Percentiles rank a stretch among this genome's conserved stretches.
Evolutionary conservation across 2,888 invertebrate species (phyloP).

Genomic region (Eilema caniola): DNA sequence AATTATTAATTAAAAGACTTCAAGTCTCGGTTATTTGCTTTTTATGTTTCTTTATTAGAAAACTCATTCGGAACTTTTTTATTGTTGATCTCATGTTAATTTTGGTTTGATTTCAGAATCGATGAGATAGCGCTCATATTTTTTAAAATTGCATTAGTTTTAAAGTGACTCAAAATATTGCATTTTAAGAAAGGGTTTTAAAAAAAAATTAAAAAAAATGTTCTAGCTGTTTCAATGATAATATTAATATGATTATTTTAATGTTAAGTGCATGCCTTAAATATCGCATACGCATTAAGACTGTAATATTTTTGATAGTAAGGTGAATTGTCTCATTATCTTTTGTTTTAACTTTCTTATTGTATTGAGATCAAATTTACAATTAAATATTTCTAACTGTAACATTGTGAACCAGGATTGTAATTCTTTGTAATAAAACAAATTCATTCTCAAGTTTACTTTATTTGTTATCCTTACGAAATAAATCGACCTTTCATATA

Average conservation of each 20-base stretch:
- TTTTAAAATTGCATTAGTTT: conserved; percentile 23
- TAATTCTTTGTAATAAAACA: conserved; percentile 38
- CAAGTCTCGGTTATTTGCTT: conserved; percentile 26
- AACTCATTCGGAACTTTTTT: conserved; percentile 12
- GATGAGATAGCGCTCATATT: conserved; percentile 19
- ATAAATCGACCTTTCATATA: conserved; percentile 2
- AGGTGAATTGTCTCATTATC: conserved; percentile 21
- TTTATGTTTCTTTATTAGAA: conserved; percentile 15
- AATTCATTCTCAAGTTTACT: conserved; percentile 34
- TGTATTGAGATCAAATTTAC: conserved; percentile 22
- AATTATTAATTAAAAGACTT: conserved; percentile 22
- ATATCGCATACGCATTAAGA: conserved; percentile 21
- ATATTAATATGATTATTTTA: conserved; percentile 9
- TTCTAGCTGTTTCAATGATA: conserved; percentile 9
- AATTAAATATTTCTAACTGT: conserved; percentile 16
- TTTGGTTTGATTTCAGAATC: conserved; percentile 18
- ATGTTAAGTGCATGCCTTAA: conserved; percentile 36
- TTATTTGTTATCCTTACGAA: conserved; percentile 22
- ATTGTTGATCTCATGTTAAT: conserved; percentile 27
- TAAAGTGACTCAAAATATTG: conserved; percentile 17
- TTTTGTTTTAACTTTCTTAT: conserved; percentile 19
- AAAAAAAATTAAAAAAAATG: conserved; percentile 16
- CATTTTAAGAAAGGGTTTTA: conserved; percentile 18
- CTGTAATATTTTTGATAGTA: conserved; percentile 24
- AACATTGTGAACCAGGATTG: conserved; percentile 38